These are phyloP conservation scores for Leptosomus discolor DNA, from an alignment of 2,113 vertebrate species.

Conservation along the genomic window DNA sequence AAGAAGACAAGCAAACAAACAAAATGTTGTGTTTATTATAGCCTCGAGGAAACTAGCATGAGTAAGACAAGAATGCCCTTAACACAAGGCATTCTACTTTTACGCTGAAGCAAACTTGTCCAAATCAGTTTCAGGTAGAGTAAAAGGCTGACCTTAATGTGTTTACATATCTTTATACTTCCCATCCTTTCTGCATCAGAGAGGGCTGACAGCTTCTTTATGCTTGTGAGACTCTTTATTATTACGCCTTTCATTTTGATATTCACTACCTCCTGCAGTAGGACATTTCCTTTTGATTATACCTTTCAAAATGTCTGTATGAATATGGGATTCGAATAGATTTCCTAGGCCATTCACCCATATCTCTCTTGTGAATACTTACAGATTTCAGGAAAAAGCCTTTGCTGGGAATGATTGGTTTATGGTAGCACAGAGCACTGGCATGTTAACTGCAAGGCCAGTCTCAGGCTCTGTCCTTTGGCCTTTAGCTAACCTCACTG, in stretches of 20 bases:
- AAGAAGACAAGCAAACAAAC: background rate
- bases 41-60: background rate
- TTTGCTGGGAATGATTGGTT: background rate
- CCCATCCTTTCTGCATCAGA: background rate
- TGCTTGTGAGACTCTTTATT: background rate
- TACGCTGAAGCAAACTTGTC: background rate
- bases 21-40: background rate
- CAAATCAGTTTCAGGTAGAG: background rate
- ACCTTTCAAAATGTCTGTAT: constrained; percentile 4
- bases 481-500: background rate
- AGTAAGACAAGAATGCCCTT: background rate
- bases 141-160: background rate
- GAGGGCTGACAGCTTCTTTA: background rate
- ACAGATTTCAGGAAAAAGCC: background rate
- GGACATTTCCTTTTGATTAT: constrained; percentile 29
- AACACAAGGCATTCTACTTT: background rate
- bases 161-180: background rate
- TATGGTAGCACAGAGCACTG: background rate
- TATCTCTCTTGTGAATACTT: background rate
- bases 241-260: background rate
- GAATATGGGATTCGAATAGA: background rate
- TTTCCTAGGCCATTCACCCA: background rate
- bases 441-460: fast-evolving
- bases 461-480: background rate
- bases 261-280: background rate